Percentiles rank a stretch among this genome's conserved stretches.
These are phyloP conservation scores for Paracentrotus lividus DNA, from an alignment of 53 echinoderm and acorn worm species.

Conservation along the genomic window DNA sequence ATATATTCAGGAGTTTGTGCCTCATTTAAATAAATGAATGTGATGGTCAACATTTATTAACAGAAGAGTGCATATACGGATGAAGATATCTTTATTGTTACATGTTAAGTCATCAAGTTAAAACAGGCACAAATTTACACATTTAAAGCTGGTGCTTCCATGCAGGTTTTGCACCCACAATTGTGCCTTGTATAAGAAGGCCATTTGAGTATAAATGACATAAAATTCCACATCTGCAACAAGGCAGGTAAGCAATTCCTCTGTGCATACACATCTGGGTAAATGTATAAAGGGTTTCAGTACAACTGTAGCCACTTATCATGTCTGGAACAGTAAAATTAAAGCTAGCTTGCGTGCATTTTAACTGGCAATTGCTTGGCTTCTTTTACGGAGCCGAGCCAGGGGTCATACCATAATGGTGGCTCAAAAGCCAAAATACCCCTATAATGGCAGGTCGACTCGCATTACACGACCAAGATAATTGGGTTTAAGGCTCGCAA, in stretches of 20 bases:
- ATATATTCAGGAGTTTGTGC: no score
- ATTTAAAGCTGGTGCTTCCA: background rate
- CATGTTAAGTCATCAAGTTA: background rate
- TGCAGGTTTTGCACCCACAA: background rate
- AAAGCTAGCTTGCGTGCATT: background rate
- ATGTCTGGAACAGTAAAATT: background rate
- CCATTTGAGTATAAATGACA: background rate
- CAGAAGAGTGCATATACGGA: background rate
- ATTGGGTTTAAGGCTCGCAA: constrained; percentile 43
- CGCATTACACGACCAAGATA: constrained; percentile 34
- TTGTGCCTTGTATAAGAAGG: background rate
- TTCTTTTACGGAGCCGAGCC: background rate
- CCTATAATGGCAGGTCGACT: constrained; percentile 32
- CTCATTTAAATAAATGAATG: no score
- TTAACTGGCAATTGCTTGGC: background rate
- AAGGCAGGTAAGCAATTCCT: background rate
- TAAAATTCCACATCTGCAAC: background rate
- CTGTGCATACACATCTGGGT: background rate
- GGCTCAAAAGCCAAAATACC: constrained; percentile 13
- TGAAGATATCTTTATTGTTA: background rate
- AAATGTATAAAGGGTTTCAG: background rate
- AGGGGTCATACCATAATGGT: background rate
- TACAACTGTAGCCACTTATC: background rate
- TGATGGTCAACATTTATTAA: no score
- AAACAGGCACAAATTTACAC: background rate